phyloP scores from a whole-genome alignment of 1,140 invertebrate species.

The Drosophila pseudoananassae region DNA sequence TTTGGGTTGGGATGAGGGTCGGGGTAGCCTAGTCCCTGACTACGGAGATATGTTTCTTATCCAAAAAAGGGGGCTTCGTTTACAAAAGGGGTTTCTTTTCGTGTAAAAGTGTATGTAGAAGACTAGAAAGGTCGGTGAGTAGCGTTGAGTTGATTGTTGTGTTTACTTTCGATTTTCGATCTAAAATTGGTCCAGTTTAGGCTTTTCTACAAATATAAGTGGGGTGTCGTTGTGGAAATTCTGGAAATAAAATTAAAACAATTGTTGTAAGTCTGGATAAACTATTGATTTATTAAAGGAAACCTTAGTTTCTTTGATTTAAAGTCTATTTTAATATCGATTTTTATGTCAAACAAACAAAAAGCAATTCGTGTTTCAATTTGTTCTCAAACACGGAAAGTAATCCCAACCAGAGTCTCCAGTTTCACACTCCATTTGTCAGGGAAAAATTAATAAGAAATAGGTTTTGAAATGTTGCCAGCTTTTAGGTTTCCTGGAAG shows the following conservation, averaged over 20 bases:
- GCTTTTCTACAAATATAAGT: constrained; percentile 12
- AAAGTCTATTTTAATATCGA: too few species aligned
- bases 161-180: constrained; percentile 37
- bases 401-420: constrained; percentile 2
- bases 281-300: background rate
- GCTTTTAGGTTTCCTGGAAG: constrained; percentile 2
- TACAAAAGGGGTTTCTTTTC: constrained; percentile 37
- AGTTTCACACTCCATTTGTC: background rate
- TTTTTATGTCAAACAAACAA: constrained; percentile 13
- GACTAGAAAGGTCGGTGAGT: constrained; percentile 61
- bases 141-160: constrained; percentile 47
- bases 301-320: background rate
- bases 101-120: constrained; percentile 37
- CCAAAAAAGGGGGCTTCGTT: constrained; percentile 29
- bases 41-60: constrained; percentile 39
- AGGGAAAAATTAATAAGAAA: constrained; percentile 43
- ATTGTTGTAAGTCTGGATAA: too few species aligned
- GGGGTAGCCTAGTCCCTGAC: background rate
- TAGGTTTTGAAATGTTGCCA: constrained; percentile 29
- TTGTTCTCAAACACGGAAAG: background rate
- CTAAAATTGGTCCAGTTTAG: constrained; percentile 72
- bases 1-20: constrained; percentile 12
- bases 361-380: background rate
- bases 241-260: background rate
- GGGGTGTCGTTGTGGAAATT: constrained; percentile 10